phyloP scores from a whole-genome alignment of 2,113 vertebrate species.

The Paramormyrops kingsleyae region DNA sequence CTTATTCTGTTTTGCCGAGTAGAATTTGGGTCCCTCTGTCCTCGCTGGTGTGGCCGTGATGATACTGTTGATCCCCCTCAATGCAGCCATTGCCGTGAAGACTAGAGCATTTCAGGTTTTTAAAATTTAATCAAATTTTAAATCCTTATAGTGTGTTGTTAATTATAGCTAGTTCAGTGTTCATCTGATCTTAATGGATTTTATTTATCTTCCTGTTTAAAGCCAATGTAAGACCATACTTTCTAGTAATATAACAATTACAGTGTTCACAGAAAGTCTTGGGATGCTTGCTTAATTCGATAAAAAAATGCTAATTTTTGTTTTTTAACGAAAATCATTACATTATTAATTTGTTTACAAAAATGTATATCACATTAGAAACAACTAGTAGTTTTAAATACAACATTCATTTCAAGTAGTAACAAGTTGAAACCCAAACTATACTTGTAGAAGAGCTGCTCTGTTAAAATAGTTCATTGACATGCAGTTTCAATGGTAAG shows the following conservation, averaged over 20 bases:
- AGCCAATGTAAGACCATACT: neutral
- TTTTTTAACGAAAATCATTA: neutral
- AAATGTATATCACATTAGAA: neutral
- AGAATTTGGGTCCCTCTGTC: constrained; percentile 81
- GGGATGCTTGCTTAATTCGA: neutral
- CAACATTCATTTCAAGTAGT: neutral
- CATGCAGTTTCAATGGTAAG: neutral
- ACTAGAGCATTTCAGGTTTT: constrained; percentile 80
- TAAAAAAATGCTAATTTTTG: neutral
- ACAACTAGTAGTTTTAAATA: neutral
- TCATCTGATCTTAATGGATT: neutral
- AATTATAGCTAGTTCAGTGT: neutral
- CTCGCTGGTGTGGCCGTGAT: constrained; percentile 87
- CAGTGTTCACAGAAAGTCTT: neutral
- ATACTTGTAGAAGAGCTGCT: neutral
- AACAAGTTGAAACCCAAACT: neutral
- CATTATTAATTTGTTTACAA: neutral
- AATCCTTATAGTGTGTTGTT: neutral
- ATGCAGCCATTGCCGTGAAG: constrained; percentile 83
- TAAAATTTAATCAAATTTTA: neutral
- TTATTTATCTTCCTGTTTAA: neutral
- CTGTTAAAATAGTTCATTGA: neutral
- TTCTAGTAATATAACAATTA: neutral
- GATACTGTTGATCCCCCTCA: constrained; percentile 87
- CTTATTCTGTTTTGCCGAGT: constrained; percentile 18